Base-by-base conservation (phyloP, 2,888 invertebrate genomes). In the Rapana venosa region DNA sequence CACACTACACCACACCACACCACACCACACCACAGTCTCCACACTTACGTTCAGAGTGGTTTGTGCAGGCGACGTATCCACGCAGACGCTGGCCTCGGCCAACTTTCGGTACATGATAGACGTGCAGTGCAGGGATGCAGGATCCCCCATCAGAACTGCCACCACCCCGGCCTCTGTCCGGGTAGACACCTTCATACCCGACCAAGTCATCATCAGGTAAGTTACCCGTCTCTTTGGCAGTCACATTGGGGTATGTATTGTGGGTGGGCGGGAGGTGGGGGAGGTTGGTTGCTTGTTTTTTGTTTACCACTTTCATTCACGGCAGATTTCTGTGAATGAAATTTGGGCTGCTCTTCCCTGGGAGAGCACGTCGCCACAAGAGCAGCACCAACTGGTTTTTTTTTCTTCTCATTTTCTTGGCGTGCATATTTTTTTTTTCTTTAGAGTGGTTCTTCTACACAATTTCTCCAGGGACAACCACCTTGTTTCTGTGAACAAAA, bases 151-250 rank as follows among this genome's bases (percentile, higher is more conserved):
- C 1, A 88, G 70, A 17, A 91, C 91, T 0, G 91, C 94, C 1
- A 87, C 89, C 58, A 92, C 93, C 6, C 91, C 93, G n/a, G 93
- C 93, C 2, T 93, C 93, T 22, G 85, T 95, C 6, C 90, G 94
- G 85, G 92, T 95, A 17, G 95, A 95, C 90, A 93, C 94, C 15
- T 95, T 94, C 87, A 89, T 93, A 11, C 94, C 94, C 13, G 91
- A 92, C 47, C 61, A 79, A 0, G 90, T 92, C 70, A 91, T 93
- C 11, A 91, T 94, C 0, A 92, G 5, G 79, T 83, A 6, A 47
- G 86, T 61, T 47, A 47, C 47, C 47, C 8, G 47, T 47, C 47
- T n/a, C 81, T 35, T 81, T 81, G 17, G 13, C 22, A 56, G 47
- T 26, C n/a, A 11, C 26, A n/a, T 74, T 17, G 17, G 13, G 17